Percentiles rank a stretch among this genome's conserved stretches.
Evolutionary conservation across 1,140 invertebrate genomes (phyloP).

Genomic region (Drosophila sproati): DNA sequence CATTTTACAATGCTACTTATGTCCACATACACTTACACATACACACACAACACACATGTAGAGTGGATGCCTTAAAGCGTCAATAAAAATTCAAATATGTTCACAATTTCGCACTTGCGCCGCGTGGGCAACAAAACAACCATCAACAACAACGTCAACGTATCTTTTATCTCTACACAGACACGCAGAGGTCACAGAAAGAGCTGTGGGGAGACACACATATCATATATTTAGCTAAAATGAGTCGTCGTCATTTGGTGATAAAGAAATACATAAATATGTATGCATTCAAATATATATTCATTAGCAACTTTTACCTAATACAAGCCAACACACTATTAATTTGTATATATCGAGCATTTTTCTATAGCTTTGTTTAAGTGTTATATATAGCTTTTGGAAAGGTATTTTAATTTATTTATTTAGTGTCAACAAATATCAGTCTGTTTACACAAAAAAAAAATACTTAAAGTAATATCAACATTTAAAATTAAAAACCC

Average conservation of each 20-base stretch:
- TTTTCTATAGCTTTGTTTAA: too few relatives aligned
- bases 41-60: constrained; percentile 8
- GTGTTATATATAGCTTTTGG: too few relatives aligned
- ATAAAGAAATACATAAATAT: constrained; percentile 4
- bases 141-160: constrained; percentile 58
- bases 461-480: background rate
- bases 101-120: constrained; percentile 73
- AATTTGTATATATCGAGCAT: too few relatives aligned
- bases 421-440: too few relatives aligned
- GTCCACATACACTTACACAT: constrained; percentile 44
- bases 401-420: too few relatives aligned
- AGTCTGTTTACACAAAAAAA: too few relatives aligned
- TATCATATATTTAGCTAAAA: background rate
- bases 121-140: constrained; percentile 48
- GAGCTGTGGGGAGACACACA: background rate
- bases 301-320: constrained; percentile 36
- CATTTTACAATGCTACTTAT: constrained; percentile 82
- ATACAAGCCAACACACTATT: too few relatives aligned
- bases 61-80: constrained; percentile 49
- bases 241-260: background rate
- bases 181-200: constrained; percentile 53
- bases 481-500: background rate
- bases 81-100: constrained; percentile 78
- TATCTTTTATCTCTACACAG: constrained; percentile 57
- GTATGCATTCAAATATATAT: constrained; percentile 3